Base-by-base conservation (phyloP, 2,888 invertebrate species). In the Coleophora flavipennella region DNA sequence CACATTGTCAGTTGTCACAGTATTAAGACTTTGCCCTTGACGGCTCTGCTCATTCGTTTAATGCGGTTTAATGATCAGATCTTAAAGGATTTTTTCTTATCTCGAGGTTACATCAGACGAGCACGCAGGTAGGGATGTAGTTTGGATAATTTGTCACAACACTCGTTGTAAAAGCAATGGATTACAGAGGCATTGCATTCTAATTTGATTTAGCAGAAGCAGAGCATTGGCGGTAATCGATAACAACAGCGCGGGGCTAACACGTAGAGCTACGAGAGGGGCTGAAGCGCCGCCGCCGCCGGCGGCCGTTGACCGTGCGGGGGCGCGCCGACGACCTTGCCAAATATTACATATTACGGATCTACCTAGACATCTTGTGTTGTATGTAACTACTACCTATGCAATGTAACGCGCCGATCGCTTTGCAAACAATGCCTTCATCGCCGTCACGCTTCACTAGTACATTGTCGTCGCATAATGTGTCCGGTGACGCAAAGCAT, bases 261-360 rank as follows among this genome's bases (percentile, higher is more conserved):
- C n/a, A 20, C 20, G 6, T 20, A 20, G 3, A 20, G 3, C 20
- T 27, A 38, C 32, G 29, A 13, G 20, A 9, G 14, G 59, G 67
- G 66, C 67, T 64, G 64, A 59, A 67, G 61, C 66, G 64, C 61
- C 60, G 69, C 59, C 66, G 63, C 60, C n/a, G n/a, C n/a, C n/a
- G 48, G 46, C 69, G 77, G 78, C 67, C 79, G 69, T 77, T 81
- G 77, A 80, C 81, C 77, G 72, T 57, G 62, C 63, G 68, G 64
- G 63, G 71, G 73, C 66, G 70, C 67, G 71, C 59, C 70, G 58
- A 45, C 68, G 71, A 72, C 78, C 78, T 81, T 80, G 75, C 62
- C 55, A 55, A 67, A 55, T 57, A 48, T 60, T 58, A 56, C 53
- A 50, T 48, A 54, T 51, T 48, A 49, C 53, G 6, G 6, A 4